These are phyloP conservation scores for Indicator indicator DNA, from an alignment of 2,113 vertebrate genomes.

Conservation along the genomic window DNA sequence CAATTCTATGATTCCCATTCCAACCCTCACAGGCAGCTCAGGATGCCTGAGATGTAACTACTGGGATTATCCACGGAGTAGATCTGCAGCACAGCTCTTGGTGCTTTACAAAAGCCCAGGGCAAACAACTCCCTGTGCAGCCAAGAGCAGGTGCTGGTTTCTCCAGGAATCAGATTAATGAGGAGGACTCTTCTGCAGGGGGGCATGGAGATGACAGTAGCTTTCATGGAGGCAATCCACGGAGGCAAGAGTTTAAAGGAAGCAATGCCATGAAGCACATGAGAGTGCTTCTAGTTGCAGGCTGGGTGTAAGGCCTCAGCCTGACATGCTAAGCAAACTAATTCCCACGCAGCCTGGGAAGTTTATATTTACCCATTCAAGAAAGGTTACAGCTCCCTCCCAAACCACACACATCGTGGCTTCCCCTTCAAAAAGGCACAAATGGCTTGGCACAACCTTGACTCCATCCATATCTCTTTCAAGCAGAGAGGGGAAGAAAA, in stretches of 20 bases:
- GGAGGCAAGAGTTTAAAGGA: not conserved
- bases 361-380: not conserved
- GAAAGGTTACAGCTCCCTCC: not conserved
- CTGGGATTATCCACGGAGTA: not conserved
- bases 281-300: not conserved
- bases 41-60: not conserved
- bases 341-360: not conserved
- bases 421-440: constrained; percentile 1
- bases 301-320: not conserved
- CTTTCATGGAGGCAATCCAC: not conserved
- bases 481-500: not conserved
- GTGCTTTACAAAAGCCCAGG: not conserved
- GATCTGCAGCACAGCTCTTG: not conserved
- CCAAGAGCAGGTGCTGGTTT: not conserved
- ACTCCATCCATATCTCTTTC: not conserved
- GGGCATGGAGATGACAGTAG: not conserved
- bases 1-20: not conserved
- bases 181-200: not conserved
- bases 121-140: not conserved
- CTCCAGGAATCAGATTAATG: not conserved
- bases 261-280: not conserved
- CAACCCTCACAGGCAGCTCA: not conserved
- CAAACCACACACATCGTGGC: not conserved
- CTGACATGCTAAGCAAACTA: not conserved
- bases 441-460: not conserved